These are phyloP conservation scores for Sebastes schlegelii DNA, from an alignment of 2,113 vertebrate genomes.

Conservation along the genomic window DNA sequence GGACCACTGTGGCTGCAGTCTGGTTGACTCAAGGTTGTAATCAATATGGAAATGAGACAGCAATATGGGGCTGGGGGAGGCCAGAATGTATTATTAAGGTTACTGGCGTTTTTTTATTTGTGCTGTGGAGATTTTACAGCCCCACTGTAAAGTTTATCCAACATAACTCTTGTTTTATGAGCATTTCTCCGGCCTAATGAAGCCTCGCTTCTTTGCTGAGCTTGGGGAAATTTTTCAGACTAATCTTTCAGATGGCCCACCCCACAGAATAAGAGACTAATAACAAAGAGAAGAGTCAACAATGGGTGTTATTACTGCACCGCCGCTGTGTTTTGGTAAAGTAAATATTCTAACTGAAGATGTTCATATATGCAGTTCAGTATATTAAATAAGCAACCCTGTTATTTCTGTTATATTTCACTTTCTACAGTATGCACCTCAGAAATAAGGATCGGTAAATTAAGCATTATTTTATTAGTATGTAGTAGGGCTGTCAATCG, in stretches of 20 bases:
- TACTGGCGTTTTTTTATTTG: slow-evolving; percentile 69
- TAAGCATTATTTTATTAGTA: background rate
- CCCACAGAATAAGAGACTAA: slow-evolving; percentile 26
- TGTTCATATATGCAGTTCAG: background rate
- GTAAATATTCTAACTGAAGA: background rate
- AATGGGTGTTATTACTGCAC: background rate
- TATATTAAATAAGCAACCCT: background rate
- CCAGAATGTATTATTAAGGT: slow-evolving; percentile 77
- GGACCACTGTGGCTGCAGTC: slow-evolving; percentile 30
- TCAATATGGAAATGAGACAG: slow-evolving; percentile 82
- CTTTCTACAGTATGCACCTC: background rate
- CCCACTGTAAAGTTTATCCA: slow-evolving; percentile 59
- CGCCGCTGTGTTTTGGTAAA: background rate
- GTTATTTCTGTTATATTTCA: background rate
- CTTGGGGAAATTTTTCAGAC: slow-evolving; percentile 45
- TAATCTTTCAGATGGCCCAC: slow-evolving; percentile 64
- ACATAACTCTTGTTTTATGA: slow-evolving; percentile 74
- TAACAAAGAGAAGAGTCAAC: slow-evolving; percentile 13
- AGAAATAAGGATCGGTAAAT: background rate
- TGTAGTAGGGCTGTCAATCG: background rate
- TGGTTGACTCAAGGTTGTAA: slow-evolving; percentile 62
- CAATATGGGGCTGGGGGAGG: slow-evolving; percentile 46
- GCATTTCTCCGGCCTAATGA: slow-evolving; percentile 69
- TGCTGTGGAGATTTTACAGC: slow-evolving; percentile 69
- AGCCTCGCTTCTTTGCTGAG: slow-evolving; percentile 69